Evolutionary conservation across 2,113 vertebrate species (phyloP), one percentile per base, ranked within the genome.

Genomic region (Lethenteron camtschaticum): DNA sequence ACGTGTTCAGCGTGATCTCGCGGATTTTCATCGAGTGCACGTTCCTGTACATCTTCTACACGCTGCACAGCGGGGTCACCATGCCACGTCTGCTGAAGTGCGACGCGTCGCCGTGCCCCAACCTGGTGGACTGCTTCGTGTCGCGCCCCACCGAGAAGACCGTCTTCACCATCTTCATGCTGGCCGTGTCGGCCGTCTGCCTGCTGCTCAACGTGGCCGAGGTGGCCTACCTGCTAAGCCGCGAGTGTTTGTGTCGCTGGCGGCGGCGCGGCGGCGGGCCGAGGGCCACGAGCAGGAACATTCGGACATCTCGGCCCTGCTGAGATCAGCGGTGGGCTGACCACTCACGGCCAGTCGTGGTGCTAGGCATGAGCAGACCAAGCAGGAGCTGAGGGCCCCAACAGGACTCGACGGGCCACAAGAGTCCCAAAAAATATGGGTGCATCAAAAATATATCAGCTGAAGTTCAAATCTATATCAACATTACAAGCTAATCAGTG

Each of bases 161-260:
- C n/a, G 63, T 66, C 63, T 66, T 66, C 63, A 66, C 63, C 8
- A 66, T 66, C 63, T 66, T 66, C 63, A 66, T 66, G 63, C 10
- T 66, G 63, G n/a, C 63, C 8, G 63, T 66, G n/a, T 66, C 63
- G n/a, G 63, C 63, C n/a, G 63, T 66, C 10, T 66, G 63, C 63
- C n/a, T 66, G 63, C 63, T 66, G n/a, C 63, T 66, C 63, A 66
- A 66, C 63, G 10, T 66, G 63, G 63, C 63, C 9, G 63, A 66
- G 63, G 63, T n/a, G 24, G n/a, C 24, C 63, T 66, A 66, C 63
- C 63, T 66, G 63, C 63, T 66, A 9, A 9, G n/a, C 24, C n/a
- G 24, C n/a, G 63, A 66, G 63, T 9, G 63, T 11, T 11, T 20
- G 63, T 20, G 63, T 20, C n/a, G 9, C 63, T 11, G 63, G n/a